Evolutionary conservation across 1,140 invertebrate species (phyloP).

Genomic region (Dreissena rostriformis): DNA sequence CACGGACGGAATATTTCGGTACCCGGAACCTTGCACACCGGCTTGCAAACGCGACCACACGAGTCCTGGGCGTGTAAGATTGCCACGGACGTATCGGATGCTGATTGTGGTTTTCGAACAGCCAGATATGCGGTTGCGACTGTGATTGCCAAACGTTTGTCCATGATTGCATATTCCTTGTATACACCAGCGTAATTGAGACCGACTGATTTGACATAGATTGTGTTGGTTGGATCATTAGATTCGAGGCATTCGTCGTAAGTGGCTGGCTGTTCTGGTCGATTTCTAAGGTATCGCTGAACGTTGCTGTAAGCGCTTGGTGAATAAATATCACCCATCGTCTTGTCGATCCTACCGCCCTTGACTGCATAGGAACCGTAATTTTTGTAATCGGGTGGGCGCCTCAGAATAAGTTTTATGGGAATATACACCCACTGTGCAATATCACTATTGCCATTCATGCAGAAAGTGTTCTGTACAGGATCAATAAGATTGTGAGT

Average conservation of each 20-base stretch:
- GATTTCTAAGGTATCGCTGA: conserved; percentile 39
- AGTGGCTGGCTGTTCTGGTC: conserved; percentile 48
- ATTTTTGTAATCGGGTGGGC: conserved; percentile 67
- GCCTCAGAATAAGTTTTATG: conserved; percentile 69
- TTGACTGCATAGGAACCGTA: conserved; percentile 69
- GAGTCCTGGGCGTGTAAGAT: conserved; percentile 71
- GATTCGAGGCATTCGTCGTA: conserved; percentile 52
- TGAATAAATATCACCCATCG: conserved; percentile 67
- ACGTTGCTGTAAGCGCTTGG: conserved; percentile 58
- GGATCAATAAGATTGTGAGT: conserved; percentile 1
- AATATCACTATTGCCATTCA: conserved; percentile 70
- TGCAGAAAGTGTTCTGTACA: conserved; percentile 72
- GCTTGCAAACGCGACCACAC: conserved; percentile 73
- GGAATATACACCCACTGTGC: conserved; percentile 72
- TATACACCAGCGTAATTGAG: conserved; percentile 75
- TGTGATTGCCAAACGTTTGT: conserved; percentile 70
- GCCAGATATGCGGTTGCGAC: conserved; percentile 70
- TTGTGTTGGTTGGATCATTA: conserved; percentile 57
- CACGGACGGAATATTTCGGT: conserved; percentile 62
- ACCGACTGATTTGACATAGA: conserved; percentile 71
- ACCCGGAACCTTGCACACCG: conserved; percentile 67
- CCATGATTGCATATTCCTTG: conserved; percentile 75
- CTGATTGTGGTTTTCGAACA: conserved; percentile 64
- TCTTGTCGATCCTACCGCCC: conserved; percentile 56
- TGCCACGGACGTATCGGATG: conserved; percentile 55